phyloP scores from a whole-genome alignment of 2,797 vertebrate genomes.

The Propithecus deckenii region DNA sequence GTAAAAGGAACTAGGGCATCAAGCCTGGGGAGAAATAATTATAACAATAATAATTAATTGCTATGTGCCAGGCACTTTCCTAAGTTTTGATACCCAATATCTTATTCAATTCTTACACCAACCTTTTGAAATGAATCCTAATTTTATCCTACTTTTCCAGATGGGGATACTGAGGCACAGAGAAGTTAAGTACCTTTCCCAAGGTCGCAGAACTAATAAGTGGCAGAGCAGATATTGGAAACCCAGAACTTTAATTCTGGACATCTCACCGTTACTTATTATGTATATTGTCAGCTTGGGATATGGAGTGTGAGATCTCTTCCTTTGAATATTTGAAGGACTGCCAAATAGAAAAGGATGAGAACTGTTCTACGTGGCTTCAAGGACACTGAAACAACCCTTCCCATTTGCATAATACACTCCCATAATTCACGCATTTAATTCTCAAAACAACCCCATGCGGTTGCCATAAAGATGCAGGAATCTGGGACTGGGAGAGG shows the following conservation, averaged over 20 bases:
- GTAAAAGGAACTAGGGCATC: background rate
- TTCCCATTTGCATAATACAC: constrained; percentile 40
- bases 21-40: background rate
- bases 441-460: constrained; percentile 1
- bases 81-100: background rate
- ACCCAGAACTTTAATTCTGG: background rate
- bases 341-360: constrained; percentile 23
- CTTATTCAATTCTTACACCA: background rate
- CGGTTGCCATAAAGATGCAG: background rate
- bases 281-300: background rate
- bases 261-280: background rate
- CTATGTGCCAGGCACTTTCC: background rate
- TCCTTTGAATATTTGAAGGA: constrained; percentile 44
- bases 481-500: background rate
- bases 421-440: background rate
- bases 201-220: background rate
- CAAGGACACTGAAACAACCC: background rate
- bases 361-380: background rate
- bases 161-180: background rate
- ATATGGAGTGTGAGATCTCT: constrained; percentile 9
- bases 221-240: background rate
- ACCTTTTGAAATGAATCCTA: background rate
- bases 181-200: background rate
- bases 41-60: background rate
- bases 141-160: background rate